Conservation (phyloP, 2,888 invertebrate species). For the Drosophila pseudotalamancana region DNA sequence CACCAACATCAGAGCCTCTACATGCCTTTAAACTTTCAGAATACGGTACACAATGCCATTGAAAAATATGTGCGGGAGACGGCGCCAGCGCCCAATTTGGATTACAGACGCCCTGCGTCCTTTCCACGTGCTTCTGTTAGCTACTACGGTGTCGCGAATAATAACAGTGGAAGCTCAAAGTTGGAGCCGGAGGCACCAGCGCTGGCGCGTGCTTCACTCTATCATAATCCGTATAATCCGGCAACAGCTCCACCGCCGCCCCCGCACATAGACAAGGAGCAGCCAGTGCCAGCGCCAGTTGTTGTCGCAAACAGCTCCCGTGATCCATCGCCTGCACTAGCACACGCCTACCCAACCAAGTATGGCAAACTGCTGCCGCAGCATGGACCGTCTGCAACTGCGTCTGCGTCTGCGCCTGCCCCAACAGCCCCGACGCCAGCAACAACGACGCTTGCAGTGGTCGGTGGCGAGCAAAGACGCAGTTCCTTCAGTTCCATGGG, state of each 20-base stretch:
- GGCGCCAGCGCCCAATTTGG: conserved; percentile 58
- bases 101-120: conserved; percentile 42
- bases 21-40: conserved; percentile 78
- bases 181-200: conserved; percentile 50
- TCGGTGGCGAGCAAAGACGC: conserved; percentile 2
- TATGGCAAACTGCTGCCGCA: conserved; percentile 69
- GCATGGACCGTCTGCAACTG: no score
- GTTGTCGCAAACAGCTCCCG: conserved; percentile 8
- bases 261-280: conserved; percentile 19
- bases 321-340: conserved; percentile 40
- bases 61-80: conserved; percentile 67
- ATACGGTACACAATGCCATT: conserved; percentile 69
- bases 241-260: conserved; percentile 17
- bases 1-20: conserved; percentile 73
- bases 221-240: conserved; percentile 77
- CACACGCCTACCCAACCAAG: conserved; percentile 72
- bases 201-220: conserved; percentile 62
- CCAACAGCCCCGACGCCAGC: not conserved
- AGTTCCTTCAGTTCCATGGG: conserved; percentile 20
- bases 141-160: conserved; percentile 36
- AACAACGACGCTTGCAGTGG: conserved; percentile 17
- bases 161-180: conserved; percentile 28
- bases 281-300: not conserved
- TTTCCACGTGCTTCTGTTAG: conserved; percentile 8
- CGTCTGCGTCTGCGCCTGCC: not conserved